phyloP scores from a whole-genome alignment of 2,797 vertebrate species.

The Gymnoscopelus braueri region DNA sequence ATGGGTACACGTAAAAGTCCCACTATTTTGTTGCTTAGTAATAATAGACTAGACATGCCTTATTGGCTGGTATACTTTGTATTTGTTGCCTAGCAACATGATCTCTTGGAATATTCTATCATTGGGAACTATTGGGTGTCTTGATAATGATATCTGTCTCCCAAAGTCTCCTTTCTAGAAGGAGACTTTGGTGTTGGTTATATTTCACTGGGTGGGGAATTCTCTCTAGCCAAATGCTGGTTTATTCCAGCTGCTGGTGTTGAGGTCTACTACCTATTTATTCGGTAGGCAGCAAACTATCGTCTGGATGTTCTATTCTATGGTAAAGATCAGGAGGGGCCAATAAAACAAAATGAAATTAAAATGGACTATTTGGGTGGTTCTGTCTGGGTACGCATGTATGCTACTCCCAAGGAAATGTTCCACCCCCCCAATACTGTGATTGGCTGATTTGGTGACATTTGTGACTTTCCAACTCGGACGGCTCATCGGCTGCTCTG shows the following conservation, averaged over 20 bases:
- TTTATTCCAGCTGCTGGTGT: background rate
- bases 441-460: too few relatives aligned
- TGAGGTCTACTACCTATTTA: too few relatives aligned
- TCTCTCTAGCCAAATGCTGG: too few relatives aligned
- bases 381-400: too few relatives aligned
- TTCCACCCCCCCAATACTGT: too few relatives aligned
- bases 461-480: too few relatives aligned
- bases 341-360: background rate
- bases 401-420: too few relatives aligned
- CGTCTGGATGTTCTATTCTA: background rate
- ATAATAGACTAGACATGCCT: slow-evolving; percentile 9
- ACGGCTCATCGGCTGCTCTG: too few relatives aligned
- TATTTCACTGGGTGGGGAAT: too few relatives aligned
- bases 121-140: background rate
- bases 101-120: slow-evolving; percentile 11
- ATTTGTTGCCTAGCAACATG: slow-evolving; percentile 45
- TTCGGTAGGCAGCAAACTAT: background rate
- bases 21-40: slow-evolving; percentile 22
- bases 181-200: background rate
- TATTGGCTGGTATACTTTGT: slow-evolving; percentile 15
- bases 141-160: slow-evolving; percentile 1
- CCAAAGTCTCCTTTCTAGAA: background rate
- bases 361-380: too few relatives aligned
- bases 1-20: background rate
- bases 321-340: background rate